Evolutionary conservation across 2,113 vertebrate genomes (phyloP), one percentile per base, ranked within the genome.

Genomic region (Psophia crepitans): DNA sequence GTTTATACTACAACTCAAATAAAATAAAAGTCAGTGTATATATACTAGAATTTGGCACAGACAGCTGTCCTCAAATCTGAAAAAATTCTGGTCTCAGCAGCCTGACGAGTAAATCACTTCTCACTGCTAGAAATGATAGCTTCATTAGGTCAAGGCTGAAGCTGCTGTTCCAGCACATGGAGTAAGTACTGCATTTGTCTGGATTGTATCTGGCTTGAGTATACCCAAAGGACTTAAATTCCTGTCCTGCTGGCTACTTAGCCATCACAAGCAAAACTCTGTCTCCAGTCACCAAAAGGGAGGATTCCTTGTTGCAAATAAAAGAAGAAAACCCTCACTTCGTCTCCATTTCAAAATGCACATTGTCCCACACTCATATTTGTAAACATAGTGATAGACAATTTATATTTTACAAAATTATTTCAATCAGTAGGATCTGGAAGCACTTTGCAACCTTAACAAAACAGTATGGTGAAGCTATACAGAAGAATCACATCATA

Each of bases 61-160:
- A 43, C 54, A 85, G 41, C 44, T 68, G 65, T 93, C 81, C 79
- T 91, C 60, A 73, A 49, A 35, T 65, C 80, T 8, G 2, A 63
- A 46, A 90, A 87, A 88, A 26, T 11, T 83, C 79, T 93, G 73
- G 61, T 44, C 73, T 91, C 87, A 83, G 80, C 69, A 91, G 77
- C 44, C 54, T 90, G 96, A 96, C 96, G 95, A 94, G 85, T 60
- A 82, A 93, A 89, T 94, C 49, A 58, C 77, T 89, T 97, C 70
- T 95, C 60, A 14, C 89, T 94, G 54, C 74, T 86, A 90, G 51
- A 94, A 96, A 91, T 20, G 82, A 95, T 77, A 93, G 71, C 63
- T 84, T 93, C 87, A 69, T 97, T 85, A 97, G 95, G 86, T 96
- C 95, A 95, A 96, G 56, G 84, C 70, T 97, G 85, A 95, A 81